Evolutionary conservation across 2,797 vertebrate species (phyloP), one percentile per base, ranked within the genome.

Genomic region (Clamator glandarius): DNA sequence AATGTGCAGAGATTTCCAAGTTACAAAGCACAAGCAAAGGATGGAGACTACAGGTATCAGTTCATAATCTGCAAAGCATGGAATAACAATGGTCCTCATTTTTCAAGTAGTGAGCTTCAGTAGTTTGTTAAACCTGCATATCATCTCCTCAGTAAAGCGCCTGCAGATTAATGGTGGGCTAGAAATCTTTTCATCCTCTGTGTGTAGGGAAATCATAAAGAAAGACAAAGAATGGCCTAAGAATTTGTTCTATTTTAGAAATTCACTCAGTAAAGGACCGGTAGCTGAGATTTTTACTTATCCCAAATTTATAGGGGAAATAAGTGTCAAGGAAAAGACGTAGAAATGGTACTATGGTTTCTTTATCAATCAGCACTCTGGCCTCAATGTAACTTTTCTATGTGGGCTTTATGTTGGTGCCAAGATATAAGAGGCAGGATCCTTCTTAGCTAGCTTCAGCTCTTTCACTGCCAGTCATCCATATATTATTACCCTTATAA

Each of bases 1-100:
- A 94, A 90, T 96, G 91, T 90, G 79, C 91, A 91, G 93, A 96
- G 85, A 88, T 88, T 95, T 96, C 87, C 91, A 90, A 88, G 79
- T 93, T 93, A 88, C 9, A 42, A 92, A 92, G 66, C 12, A 2
- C 66, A 91, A 86, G 91, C 73, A 44, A 90, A 82, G 88, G 86
- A 89, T 89, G 64, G 88, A 92, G 78, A 54, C 81, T 76, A 81
- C 66, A 89, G 92, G 81, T 95, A 96, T 94, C 93, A 70, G 93
- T 92, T 93, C 87, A 70, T 91, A 89, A 96, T 96, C 94, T 95
- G 87, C 92, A 95, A 96, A 87, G 87, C 84, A 88, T 42, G 54
- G 83, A 95, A 88, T 96, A 94, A 96, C 95, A 97, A 91, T 91
- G 44, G 87, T 93, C 83, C 87, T 92, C 89, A 95, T 96, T 97